A percentile compares a stretch with the other conserved stretches of the same genome.
Evolutionary conservation across 2,113 vertebrate species (phyloP).

Genomic region (Sphaerodactylus townsendi): DNA sequence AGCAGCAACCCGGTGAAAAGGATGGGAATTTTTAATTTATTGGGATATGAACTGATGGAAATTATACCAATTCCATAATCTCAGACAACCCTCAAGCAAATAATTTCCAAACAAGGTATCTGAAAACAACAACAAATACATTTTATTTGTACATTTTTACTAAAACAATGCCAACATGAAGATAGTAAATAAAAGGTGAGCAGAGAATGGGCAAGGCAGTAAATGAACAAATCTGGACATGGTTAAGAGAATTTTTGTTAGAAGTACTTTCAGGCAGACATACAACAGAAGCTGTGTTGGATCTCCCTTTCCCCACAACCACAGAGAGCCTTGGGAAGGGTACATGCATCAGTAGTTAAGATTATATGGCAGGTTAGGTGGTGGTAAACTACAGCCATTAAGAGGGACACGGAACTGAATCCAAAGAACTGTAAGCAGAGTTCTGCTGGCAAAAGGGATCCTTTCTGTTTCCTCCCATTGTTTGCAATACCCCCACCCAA

Average conservation of each 20-base stretch:
- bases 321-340: background rate
- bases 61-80: background rate
- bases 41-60: background rate
- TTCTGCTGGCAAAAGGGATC: too few relatives aligned
- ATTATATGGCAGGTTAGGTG: constrained; percentile 3
- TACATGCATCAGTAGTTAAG: fast-evolving
- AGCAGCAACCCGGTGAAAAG: background rate
- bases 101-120: background rate
- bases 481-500: too few relatives aligned
- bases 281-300: background rate
- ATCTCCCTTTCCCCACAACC: background rate
- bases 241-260: background rate
- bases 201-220: background rate
- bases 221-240: background rate
- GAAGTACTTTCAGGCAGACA: background rate
- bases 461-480: too few relatives aligned
- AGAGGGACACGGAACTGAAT: too few relatives aligned
- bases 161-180: background rate
- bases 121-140: background rate
- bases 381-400: background rate
- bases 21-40: background rate
- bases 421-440: too few relatives aligned
- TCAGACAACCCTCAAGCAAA: background rate
- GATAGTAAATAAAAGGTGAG: too few relatives aligned
- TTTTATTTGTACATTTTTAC: background rate